Percentiles rank a stretch among this genome's conserved stretches.
Evolutionary conservation across 30 jellyfish, hydroid and myxozoan species (phyloP).

Genomic region (Hydractinia symbiolongicarpus): DNA sequence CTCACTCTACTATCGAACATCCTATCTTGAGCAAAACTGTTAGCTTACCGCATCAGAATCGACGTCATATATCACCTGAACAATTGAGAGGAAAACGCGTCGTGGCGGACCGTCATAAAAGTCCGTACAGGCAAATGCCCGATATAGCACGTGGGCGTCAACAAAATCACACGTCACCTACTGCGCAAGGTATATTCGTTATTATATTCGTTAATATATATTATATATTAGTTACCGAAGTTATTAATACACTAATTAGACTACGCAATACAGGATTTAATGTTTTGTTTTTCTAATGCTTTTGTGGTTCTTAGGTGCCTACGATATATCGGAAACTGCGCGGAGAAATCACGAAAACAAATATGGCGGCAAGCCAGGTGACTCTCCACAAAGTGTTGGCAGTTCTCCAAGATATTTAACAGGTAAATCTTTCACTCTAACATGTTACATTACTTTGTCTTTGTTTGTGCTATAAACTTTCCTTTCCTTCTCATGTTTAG

Average conservation of each 20-base stretch:
- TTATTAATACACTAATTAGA: too few relatives aligned
- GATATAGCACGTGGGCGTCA: constrained; percentile 40
- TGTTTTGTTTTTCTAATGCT: too few relatives aligned
- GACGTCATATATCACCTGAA: constrained; percentile 10
- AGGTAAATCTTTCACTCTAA: too few relatives aligned
- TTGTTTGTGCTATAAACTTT: background rate
- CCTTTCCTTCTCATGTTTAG: background rate
- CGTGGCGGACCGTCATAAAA: constrained; percentile 29
- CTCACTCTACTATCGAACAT: background rate
- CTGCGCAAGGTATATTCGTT: background rate
- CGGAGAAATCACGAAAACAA: too few relatives aligned
- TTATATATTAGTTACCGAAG: background rate
- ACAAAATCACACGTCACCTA: constrained; percentile 11
- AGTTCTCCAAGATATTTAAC: too few relatives aligned
- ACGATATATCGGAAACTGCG: too few relatives aligned
- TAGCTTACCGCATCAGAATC: background rate
- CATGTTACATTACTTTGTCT: too few relatives aligned
- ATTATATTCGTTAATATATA: too few relatives aligned
- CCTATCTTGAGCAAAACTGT: background rate
- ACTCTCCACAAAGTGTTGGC: too few relatives aligned
- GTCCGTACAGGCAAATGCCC: constrained; percentile 86
- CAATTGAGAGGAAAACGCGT: background rate
- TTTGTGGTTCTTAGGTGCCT: too few relatives aligned
- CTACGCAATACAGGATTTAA: too few relatives aligned
- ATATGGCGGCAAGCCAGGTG: too few relatives aligned